Percentiles rank a stretch among this genome's conserved stretches.
These are phyloP conservation scores for Abramis brama DNA, from an alignment of 2,113 vertebrate species.

Conservation along the genomic window DNA sequence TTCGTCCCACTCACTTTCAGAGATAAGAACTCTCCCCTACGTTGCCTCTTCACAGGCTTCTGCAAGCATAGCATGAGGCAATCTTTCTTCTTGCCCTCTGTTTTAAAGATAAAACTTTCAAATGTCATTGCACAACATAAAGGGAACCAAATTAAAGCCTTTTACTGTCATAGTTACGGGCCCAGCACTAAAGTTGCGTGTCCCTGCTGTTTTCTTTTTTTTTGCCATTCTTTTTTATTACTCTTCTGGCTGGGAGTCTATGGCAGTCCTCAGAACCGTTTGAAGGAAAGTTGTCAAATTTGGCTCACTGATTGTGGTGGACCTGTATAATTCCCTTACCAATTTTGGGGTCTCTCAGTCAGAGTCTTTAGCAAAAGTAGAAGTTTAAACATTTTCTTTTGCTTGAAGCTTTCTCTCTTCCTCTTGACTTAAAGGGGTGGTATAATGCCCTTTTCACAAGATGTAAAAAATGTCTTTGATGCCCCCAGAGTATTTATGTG, in stretches of 20 bases:
- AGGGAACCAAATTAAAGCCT: neutral
- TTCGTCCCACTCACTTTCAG: conserved; percentile 44
- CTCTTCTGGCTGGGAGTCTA: neutral
- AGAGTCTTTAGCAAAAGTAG: neutral
- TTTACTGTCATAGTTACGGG: neutral
- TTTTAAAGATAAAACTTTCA: conserved; percentile 11
- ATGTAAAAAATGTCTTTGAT: too few species aligned
- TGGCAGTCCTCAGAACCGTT: neutral
- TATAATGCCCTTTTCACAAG: too few species aligned
- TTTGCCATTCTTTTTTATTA: neutral
- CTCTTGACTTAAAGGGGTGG: neutral
- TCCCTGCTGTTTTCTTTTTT: too few species aligned
- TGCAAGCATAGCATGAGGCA: conserved; percentile 6
- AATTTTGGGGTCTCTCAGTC: neutral
- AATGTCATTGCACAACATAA: conserved; percentile 6
- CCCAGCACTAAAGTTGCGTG: neutral
- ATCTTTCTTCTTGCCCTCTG: neutral
- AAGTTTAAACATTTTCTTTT: neutral
- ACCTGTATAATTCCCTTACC: neutral
- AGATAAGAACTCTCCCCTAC: conserved; percentile 31
- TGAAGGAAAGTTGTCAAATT: neutral
- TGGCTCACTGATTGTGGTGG: neutral
- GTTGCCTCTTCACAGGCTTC: conserved; percentile 13
- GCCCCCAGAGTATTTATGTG: too few species aligned
- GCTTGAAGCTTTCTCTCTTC: neutral